A percentile compares a stretch with the other conserved stretches of the same genome.
Evolutionary conservation across 64 coral and sea anemone species (phyloP).

Genomic region (Astreopora myriophthalma): DNA sequence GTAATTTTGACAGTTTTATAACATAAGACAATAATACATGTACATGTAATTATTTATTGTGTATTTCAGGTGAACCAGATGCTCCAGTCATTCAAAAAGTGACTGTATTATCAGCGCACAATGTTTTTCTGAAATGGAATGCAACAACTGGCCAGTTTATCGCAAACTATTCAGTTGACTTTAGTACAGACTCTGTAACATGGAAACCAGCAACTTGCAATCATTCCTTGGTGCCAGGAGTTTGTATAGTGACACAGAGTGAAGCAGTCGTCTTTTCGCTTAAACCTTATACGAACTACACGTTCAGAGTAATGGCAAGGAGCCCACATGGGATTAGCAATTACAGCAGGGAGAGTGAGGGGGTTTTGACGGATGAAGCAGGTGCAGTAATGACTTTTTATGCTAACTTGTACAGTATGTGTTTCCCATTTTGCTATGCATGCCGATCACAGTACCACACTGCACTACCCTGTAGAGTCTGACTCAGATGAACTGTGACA

Average conservation of each 20-base stretch:
- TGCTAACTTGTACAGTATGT: no score
- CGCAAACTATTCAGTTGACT: not conserved
- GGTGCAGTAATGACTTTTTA: not conserved
- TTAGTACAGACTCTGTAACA: not conserved
- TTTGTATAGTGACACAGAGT: not conserved
- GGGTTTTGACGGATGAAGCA: conserved; percentile 2
- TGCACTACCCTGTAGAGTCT: no score
- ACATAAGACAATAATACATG: no score
- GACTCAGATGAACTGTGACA: no score
- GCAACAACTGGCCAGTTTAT: not conserved
- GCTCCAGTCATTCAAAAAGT: not conserved
- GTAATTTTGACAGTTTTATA: no score
- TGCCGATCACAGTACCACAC: no score
- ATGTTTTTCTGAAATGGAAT: conserved; percentile 9
- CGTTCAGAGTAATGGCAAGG: conserved; percentile 4
- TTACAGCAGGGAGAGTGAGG: not conserved
- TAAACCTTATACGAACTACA: conserved; percentile 37
- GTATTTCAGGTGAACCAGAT: not conserved
- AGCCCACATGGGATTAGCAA: not conserved
- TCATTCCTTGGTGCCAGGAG: not conserved
- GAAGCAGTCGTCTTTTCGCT: not conserved
- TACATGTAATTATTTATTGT: not conserved
- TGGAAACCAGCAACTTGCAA: not conserved
- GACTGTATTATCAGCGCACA: not conserved
- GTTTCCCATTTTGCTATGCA: no score